phyloP scores from a whole-genome alignment of 2,113 vertebrate genomes.

The Coracopsis vasa region DNA sequence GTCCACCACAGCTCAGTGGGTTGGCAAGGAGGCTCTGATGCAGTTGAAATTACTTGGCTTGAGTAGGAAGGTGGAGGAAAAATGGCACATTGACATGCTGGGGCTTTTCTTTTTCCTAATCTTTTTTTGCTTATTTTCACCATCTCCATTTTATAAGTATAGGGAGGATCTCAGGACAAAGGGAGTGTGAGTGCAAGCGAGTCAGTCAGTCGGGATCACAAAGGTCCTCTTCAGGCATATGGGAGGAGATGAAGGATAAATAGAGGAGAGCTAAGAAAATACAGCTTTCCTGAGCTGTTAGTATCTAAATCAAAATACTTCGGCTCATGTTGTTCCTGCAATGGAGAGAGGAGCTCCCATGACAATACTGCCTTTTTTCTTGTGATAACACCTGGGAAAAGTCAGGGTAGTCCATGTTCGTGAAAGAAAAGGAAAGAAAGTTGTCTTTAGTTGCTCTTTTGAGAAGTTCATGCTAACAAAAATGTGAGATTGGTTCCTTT shows the following conservation, averaged over 20 bases:
- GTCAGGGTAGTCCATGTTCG: not conserved
- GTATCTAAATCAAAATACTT: not conserved
- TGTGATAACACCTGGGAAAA: not conserved
- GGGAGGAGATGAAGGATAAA: not conserved
- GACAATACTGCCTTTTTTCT: not conserved
- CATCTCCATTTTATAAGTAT: not conserved
- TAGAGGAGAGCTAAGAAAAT: not conserved
- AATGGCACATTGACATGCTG: not conserved
- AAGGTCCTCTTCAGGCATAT: not conserved
- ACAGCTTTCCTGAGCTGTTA: not conserved
- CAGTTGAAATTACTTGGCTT: not conserved
- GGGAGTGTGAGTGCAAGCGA: not conserved
- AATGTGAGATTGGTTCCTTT: not conserved
- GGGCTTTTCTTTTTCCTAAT: not conserved
- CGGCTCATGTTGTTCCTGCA: not conserved
- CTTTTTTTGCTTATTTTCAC: not conserved
- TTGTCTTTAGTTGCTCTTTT: not conserved
- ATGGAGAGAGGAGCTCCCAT: not conserved
- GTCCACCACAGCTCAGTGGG: not conserved
- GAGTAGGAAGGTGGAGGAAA: not conserved
- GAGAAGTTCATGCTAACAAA: fast-evolving
- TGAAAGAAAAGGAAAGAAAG: not conserved
- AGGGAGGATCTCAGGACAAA: not conserved
- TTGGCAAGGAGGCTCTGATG: not conserved
- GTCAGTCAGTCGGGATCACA: not conserved